Base-by-base conservation (phyloP, 2,888 invertebrate species). In the Andrena trimmerana region DNA sequence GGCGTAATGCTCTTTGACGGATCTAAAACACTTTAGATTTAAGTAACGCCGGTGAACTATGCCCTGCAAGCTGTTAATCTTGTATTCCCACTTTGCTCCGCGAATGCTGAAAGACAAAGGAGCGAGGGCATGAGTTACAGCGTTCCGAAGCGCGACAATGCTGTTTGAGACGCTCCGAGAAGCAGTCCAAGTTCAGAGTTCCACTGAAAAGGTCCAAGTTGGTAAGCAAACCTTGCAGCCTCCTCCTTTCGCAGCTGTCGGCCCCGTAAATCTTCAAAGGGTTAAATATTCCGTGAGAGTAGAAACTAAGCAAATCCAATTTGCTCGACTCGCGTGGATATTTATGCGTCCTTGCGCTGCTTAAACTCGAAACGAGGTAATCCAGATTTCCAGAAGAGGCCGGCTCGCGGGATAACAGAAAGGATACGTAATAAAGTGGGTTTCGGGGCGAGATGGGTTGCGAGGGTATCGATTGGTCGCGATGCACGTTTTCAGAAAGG, bases 201-300 rank as follows among this genome's bases (percentile, higher is more conserved):
- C 13, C 31, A 6, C 5, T 36, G 63, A 72, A 71, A 48, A 16
- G 10, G n/a, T 33, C 36, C 20, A 52, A 75, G 69, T 69, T 48
- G 33, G 57, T 67, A 31, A 59, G 24, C 60, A 42, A 52, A 27
- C 2, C 60, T 10, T 27, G 59, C 24, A 33, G 16, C 33, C 10
- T 29, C 52, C 36, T 29, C 71, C 71, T 54, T 62, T 42, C 50
- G 20, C 20, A 54, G 36, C 29, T 31, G n/a, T 29, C 20, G 31
- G 70, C 36, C 16, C n/a, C 27, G 76, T 62, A 68, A 78, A 75
- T 78, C 33, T 54, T 63, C 78, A 54, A 68, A 68, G 67, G 67
- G 78, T 78, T 63, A 63, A 78, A 76, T 75, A 75, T 75, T 78
- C 66, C 74, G 60, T n/a, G 73, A 29, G 33, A 27, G 33, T 63